These are phyloP conservation scores for Notothenia rossii DNA, from an alignment of 2,113 vertebrate genomes.

Conservation along the genomic window DNA sequence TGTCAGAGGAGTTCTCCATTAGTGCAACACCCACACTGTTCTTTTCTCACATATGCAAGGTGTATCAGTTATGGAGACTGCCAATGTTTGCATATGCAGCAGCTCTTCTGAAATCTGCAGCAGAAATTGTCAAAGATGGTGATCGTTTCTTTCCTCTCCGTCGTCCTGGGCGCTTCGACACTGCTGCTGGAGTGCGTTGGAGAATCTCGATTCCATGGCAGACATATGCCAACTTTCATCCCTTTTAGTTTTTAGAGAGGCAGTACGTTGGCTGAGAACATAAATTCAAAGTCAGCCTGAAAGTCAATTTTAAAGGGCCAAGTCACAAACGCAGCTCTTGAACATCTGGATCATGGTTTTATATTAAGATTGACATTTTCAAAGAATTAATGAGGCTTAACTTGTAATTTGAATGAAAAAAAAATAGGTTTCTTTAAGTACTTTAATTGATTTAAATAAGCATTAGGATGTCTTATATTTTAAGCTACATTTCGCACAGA, in stretches of 20 bases:
- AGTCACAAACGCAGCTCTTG: slow-evolving; percentile 37
- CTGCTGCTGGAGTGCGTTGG: slow-evolving; percentile 19
- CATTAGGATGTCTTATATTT: slow-evolving; percentile 11
- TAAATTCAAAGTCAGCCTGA: slow-evolving; percentile 56
- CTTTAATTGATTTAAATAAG: slow-evolving; percentile 26
- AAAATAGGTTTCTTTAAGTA: slow-evolving; percentile 18
- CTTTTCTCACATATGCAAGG: slow-evolving; percentile 46
- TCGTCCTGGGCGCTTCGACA: slow-evolving; percentile 1
- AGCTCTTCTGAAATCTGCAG: slow-evolving; percentile 32
- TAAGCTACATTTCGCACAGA: slow-evolving; percentile 25
- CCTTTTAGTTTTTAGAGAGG: slow-evolving; percentile 51
- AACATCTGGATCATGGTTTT: slow-evolving; percentile 37
- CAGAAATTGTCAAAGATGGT: slow-evolving; percentile 47
- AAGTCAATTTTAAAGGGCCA: slow-evolving; percentile 52
- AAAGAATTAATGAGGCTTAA: slow-evolving; percentile 39
- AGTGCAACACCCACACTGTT: slow-evolving; percentile 56
- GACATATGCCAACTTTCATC: slow-evolving; percentile 68
- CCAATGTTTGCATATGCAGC: slow-evolving; percentile 59
- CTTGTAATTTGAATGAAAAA: neutral
- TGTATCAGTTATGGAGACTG: slow-evolving; percentile 50
- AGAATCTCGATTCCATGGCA: slow-evolving; percentile 57
- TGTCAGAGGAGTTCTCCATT: slow-evolving; percentile 63
- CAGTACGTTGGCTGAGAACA: slow-evolving; percentile 39
- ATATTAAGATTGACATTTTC: slow-evolving; percentile 44
- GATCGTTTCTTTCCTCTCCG: slow-evolving; percentile 39